Base-by-base conservation (phyloP, 2,797 vertebrate species). In the Rhynchonycteris naso region DNA sequence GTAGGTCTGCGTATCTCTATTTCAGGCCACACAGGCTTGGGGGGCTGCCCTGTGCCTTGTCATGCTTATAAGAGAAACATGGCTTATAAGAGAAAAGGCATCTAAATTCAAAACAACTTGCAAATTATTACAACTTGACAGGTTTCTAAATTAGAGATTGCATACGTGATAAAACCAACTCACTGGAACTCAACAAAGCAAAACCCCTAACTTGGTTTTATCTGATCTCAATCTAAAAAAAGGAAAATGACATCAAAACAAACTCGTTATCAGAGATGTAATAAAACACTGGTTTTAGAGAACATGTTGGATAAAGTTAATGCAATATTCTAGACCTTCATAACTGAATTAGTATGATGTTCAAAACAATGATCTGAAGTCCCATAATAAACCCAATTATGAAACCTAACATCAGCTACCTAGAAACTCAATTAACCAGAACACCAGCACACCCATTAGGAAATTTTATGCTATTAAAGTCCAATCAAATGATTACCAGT, bases 211-310 rank as follows among this genome's bases (percentile, higher is more conserved):
- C 47, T 69, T 75, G 65, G 78, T 78, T 92, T 84, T 93, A 76
- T 19, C 88, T 33, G 43, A 76, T 80, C 47, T 65, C 81, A 69
- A 22, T 68, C 24, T 63, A 38, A 91, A 92, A 94, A 93, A 24
- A 80, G 2, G 79, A 93, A 90, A 93, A 82, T 35, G 38, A 74
- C 80, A 94, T 87, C 69, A 91, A 96, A 95, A 63, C 33, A 69
- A 95, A 61, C n/a, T 38, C 15, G 9, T 13, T 13, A 38, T 58
- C 69, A 83, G 33, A 90, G 30, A 59, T 11, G 28, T 52, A 84
- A 72, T 43, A 90, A 97, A 90, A 84, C 58, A 89, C 11, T 54
- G 18, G 61, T 95, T 89, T 86, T 63, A 76, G 18, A 79, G 54
- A 80, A 68, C 10, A 91, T 5, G 16, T 38, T 63, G 15, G 86